These are phyloP conservation scores for Cherax quadricarinatus DNA, from an alignment of 1,140 invertebrate genomes.

Conservation along the genomic window DNA sequence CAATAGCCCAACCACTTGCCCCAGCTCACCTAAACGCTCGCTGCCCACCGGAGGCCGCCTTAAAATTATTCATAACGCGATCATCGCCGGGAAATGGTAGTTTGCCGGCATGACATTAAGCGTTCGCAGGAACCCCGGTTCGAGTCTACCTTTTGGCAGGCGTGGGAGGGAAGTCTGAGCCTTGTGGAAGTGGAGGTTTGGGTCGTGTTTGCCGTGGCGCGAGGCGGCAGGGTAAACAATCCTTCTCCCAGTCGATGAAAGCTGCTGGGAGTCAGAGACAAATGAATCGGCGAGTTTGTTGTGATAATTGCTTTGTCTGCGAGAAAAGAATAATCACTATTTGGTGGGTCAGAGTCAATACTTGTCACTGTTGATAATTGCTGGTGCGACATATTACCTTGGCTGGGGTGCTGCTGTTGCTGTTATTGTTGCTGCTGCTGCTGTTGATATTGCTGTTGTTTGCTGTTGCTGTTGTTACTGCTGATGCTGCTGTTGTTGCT, in stretches of 20 bases:
- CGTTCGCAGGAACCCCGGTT: slow-evolving; percentile 1
- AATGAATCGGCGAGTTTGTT: slow-evolving; percentile 69
- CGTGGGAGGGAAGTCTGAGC: background rate
- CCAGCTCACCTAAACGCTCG: background rate
- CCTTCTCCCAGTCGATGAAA: slow-evolving; percentile 67
- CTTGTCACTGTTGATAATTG: slow-evolving; percentile 68
- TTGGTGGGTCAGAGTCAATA: slow-evolving; percentile 68
- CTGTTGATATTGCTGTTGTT: too few relatives aligned
- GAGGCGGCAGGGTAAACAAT: slow-evolving; percentile 21
- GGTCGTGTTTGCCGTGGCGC: slow-evolving; percentile 37
- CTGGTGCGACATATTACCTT: slow-evolving; percentile 62
- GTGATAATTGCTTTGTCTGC: slow-evolving; percentile 71
- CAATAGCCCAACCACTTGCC: slow-evolving; percentile 49
- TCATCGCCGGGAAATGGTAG: slow-evolving; percentile 11
- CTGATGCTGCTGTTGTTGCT: too few relatives aligned
- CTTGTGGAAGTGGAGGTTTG: background rate
- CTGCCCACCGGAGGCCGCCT: background rate
- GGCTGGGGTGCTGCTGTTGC: background rate
- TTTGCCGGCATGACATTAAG: slow-evolving; percentile 55
- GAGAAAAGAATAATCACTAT: slow-evolving; percentile 71
- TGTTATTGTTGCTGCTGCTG: too few relatives aligned
- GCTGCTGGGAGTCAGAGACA: slow-evolving; percentile 69
- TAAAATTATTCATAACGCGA: slow-evolving; percentile 4
- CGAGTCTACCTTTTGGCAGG: slow-evolving; percentile 18
- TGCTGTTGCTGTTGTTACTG: too few relatives aligned